Conservation (phyloP, 2,113 vertebrate genomes). For the Strix uralensis region DNA sequence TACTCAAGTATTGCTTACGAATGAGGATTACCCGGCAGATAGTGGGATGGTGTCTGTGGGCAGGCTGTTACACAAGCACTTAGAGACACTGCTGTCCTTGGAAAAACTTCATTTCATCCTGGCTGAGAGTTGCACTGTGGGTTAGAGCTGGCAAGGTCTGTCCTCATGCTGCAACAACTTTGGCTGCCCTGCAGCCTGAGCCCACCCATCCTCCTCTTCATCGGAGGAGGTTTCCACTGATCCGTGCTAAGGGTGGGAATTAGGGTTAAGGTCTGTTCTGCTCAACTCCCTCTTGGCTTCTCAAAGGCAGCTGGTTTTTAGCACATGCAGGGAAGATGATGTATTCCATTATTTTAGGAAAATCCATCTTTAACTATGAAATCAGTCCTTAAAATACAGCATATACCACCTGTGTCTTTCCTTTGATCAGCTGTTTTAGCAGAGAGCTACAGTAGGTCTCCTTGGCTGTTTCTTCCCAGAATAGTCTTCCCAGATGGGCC, state of each 20-base stretch:
- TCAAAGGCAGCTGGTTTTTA: background rate
- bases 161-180: background rate
- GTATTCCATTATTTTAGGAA: background rate
- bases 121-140: background rate
- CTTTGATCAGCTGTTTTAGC: background rate
- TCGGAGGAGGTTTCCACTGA: background rate
- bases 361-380: background rate
- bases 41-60: background rate
- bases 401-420: background rate
- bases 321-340: background rate
- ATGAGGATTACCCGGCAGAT: background rate
- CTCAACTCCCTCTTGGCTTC: background rate
- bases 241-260: background rate
- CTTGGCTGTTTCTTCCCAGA: background rate
- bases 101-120: background rate
- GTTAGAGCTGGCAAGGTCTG: background rate
- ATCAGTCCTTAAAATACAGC: background rate
- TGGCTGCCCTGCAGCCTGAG: background rate
- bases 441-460: background rate
- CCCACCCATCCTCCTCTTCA: background rate
- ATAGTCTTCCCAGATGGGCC: background rate
- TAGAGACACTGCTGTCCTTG: background rate
- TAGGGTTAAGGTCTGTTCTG: background rate
- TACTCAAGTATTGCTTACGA: background rate
- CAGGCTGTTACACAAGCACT: background rate